Evolutionary conservation across 2,888 invertebrate genomes (phyloP).

Genomic region (Hirtodrosophila histrioides): DNA sequence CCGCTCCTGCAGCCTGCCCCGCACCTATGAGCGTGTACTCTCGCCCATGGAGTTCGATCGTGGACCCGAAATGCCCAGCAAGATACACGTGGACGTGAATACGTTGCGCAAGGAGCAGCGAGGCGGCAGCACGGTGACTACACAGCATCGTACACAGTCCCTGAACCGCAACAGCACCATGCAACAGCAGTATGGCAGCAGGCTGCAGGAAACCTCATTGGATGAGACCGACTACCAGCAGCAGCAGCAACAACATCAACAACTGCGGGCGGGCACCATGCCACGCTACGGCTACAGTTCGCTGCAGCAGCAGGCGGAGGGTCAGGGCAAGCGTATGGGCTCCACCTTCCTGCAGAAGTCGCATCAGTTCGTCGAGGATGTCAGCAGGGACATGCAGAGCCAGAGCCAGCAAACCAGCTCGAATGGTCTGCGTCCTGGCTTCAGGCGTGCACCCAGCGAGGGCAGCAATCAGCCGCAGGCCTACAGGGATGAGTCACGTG

Average conservation of each 20-base stretch:
- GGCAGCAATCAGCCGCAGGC: slow-evolving; percentile 87
- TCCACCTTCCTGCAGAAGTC: slow-evolving; percentile 88
- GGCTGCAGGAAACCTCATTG: slow-evolving; percentile 44
- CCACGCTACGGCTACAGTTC: slow-evolving; percentile 86
- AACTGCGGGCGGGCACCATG: slow-evolving; percentile 86
- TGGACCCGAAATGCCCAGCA: slow-evolving; percentile 85
- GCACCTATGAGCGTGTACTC: slow-evolving; percentile 85
- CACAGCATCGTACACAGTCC: slow-evolving; percentile 77
- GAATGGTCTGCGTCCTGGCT: slow-evolving; percentile 81
- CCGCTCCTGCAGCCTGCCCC: slow-evolving; percentile 86
- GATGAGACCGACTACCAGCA: slow-evolving; percentile 69
- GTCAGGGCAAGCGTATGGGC: slow-evolving; percentile 88
- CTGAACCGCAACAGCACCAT: slow-evolving; percentile 80
- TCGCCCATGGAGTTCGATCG: slow-evolving; percentile 88
- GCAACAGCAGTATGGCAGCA: slow-evolving; percentile 51
- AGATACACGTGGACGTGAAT: slow-evolving; percentile 79
- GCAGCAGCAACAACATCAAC: slow-evolving; percentile 64
- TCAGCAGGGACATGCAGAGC: slow-evolving; percentile 86
- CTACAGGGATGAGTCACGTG: slow-evolving; percentile 89
- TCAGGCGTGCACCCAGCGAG: slow-evolving; percentile 83
- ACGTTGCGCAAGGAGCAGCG: slow-evolving; percentile 73
- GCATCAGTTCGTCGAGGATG: slow-evolving; percentile 88
- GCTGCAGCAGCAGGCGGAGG: slow-evolving; percentile 84
- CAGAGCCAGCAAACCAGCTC: slow-evolving; percentile 17
- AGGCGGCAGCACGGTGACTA: slow-evolving; percentile 70